Evolutionary conservation across 1,140 invertebrate species (phyloP).

Genomic region (Drosophila pseudoobscura): DNA sequence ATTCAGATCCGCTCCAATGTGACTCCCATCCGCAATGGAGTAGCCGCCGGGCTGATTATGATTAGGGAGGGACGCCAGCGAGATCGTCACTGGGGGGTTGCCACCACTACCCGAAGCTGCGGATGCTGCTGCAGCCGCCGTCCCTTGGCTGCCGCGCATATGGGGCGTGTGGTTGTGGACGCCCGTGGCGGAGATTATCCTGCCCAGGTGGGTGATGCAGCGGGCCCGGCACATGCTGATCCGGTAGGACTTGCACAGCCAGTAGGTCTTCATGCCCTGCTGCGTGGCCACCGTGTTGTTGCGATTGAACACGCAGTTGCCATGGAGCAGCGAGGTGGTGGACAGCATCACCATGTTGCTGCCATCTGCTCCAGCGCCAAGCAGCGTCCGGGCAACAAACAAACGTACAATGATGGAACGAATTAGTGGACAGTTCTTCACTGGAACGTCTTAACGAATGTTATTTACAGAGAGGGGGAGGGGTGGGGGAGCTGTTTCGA

Average conservation of each 20-base stretch:
- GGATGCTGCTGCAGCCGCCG: background rate
- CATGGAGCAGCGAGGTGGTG: constrained; percentile 82
- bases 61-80: constrained; percentile 51
- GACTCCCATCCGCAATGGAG: constrained; percentile 46
- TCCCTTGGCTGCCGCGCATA: constrained; percentile 63
- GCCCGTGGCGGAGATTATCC: constrained; percentile 81
- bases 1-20: constrained; percentile 50
- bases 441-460: constrained; percentile 45
- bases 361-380: constrained; percentile 56
- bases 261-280: constrained; percentile 83
- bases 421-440: constrained; percentile 64
- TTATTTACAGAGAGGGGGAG: constrained; percentile 62
- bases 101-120: constrained; percentile 11
- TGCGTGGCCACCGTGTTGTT: constrained; percentile 83
- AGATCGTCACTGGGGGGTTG: constrained; percentile 21
- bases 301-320: constrained; percentile 82
- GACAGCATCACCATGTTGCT: constrained; percentile 83
- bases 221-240: constrained; percentile 83
- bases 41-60: constrained; percentile 42
- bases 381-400: constrained; percentile 46
- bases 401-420: constrained; percentile 74
- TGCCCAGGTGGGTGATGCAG: constrained; percentile 82
- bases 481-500: constrained; percentile 11
- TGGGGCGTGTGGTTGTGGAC: constrained; percentile 82
- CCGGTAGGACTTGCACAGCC: constrained; percentile 83